These are phyloP conservation scores for Theretra japonica DNA, from an alignment of 2,888 invertebrate species.

Conservation along the genomic window DNA sequence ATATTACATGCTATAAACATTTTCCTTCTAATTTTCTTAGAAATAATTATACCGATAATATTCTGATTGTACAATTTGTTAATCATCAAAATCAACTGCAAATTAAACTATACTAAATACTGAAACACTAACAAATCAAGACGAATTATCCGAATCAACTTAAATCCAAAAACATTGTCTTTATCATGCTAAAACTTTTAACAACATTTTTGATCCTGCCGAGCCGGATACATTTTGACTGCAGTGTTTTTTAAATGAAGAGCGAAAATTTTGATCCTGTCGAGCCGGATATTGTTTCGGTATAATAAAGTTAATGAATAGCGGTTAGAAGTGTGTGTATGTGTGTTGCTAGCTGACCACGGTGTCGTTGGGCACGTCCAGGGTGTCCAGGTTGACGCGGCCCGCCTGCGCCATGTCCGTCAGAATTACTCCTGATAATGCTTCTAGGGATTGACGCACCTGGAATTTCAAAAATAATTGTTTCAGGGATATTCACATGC, in stretches of 20 bases:
- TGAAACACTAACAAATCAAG: too few species aligned
- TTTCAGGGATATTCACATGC: too few species aligned
- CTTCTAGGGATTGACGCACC: slow-evolving; percentile 93
- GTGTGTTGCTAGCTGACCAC: slow-evolving; percentile 71
- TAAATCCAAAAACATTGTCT: too few species aligned
- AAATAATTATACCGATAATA: background rate
- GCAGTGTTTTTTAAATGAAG: too few species aligned
- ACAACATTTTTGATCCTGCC: background rate
- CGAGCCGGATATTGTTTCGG: background rate
- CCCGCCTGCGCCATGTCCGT: slow-evolving; percentile 70
- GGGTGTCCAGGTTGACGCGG: slow-evolving; percentile 53
- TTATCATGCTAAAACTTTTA: too few species aligned
- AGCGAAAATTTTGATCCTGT: too few species aligned
- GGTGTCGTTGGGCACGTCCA: slow-evolving; percentile 70
- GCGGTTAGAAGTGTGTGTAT: background rate
- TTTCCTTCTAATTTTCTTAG: background rate
- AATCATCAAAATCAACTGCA: too few species aligned
- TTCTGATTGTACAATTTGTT: too few species aligned
- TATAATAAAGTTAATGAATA: background rate
- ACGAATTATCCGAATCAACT: too few species aligned
- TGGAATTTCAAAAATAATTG: slow-evolving; percentile 65
- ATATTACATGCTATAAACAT: background rate
- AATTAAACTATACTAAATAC: too few species aligned
- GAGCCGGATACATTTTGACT: background rate
- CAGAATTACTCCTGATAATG: slow-evolving; percentile 88